Conservation (phyloP, 2,888 invertebrate genomes). For the Cartodere bifasciata region DNA sequence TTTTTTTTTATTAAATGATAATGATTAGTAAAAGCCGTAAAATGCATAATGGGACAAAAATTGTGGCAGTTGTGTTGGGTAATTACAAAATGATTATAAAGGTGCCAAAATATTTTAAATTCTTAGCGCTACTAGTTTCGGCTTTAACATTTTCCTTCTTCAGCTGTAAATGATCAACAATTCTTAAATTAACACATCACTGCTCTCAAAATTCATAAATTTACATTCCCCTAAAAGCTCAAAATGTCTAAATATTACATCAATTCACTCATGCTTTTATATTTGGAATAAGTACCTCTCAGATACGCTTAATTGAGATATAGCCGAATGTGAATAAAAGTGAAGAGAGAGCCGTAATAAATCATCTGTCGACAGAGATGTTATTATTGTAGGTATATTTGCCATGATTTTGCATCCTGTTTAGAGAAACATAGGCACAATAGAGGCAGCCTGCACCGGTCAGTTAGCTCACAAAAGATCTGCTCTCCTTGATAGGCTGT, state of each 20-base stretch:
- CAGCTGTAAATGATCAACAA: no score
- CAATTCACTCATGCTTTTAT: constrained; percentile 13
- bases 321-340: no score
- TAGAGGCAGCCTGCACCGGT: constrained; percentile 29
- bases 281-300: constrained; percentile 10
- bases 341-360: constrained; percentile 25
- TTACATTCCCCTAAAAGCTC: constrained; percentile 13
- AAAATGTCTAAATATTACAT: constrained; percentile 15
- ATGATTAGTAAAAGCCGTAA: no score
- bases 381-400: constrained; percentile 32
- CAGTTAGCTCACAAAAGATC: constrained; percentile 20
- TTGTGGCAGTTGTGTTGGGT: no score
- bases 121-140: no score
- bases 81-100: no score
- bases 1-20: no score
- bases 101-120: no score
- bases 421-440: constrained; percentile 27
- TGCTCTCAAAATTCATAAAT: constrained; percentile 10
- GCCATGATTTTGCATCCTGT: constrained; percentile 32
- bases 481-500: constrained; percentile 17
- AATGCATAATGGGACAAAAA: no score
- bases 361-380: constrained; percentile 30
- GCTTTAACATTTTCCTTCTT: no score
- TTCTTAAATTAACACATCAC: constrained; percentile 13
- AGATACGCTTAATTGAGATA: no score